phyloP scores from a whole-genome alignment of 2,113 vertebrate species.

The Menidia beryllina region DNA sequence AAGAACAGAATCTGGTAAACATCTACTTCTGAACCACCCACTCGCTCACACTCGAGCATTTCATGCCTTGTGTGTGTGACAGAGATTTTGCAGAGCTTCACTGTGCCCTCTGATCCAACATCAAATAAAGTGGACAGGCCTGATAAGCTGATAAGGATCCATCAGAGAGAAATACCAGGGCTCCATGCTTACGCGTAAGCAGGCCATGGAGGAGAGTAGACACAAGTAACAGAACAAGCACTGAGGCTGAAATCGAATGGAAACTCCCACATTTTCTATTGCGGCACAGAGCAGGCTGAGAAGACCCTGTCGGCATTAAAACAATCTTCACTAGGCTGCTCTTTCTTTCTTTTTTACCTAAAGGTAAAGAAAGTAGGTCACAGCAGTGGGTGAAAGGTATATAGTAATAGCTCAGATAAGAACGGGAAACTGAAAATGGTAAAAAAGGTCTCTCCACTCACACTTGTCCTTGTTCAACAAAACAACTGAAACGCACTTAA shows the following conservation, averaged over 20 bases:
- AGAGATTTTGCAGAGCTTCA: conserved; percentile 31
- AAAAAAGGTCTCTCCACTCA: not conserved
- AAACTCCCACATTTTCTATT: conserved; percentile 32
- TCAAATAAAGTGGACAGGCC: conserved; percentile 57
- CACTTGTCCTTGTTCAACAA: not conserved
- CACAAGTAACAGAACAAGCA: conserved; percentile 29
- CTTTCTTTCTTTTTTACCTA: conserved; percentile 16
- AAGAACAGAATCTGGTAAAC: conserved; percentile 13
- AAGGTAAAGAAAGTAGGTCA: conserved; percentile 23
- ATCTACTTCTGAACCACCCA: conserved; percentile 3
- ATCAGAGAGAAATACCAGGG: conserved; percentile 57
- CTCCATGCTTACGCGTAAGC: conserved; percentile 17
- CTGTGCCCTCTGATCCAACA: conserved; percentile 31
- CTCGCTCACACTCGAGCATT: not conserved
- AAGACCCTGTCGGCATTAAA: conserved; percentile 26
- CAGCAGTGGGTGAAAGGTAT: not conserved
- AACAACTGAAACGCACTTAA: conserved; percentile 12
- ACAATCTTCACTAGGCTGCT: conserved; percentile 27
- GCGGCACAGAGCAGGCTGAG: conserved; percentile 15
- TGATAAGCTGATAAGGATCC: conserved; percentile 56
- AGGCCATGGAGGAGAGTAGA: conserved; percentile 1
- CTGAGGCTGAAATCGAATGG: conserved; percentile 38
- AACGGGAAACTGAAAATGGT: conserved; percentile 7
- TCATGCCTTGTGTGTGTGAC: not conserved
- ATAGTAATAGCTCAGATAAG: conserved; percentile 8